These are phyloP conservation scores for Sardina pilchardus DNA, from an alignment of 2,113 vertebrate genomes.

Conservation along the genomic window DNA sequence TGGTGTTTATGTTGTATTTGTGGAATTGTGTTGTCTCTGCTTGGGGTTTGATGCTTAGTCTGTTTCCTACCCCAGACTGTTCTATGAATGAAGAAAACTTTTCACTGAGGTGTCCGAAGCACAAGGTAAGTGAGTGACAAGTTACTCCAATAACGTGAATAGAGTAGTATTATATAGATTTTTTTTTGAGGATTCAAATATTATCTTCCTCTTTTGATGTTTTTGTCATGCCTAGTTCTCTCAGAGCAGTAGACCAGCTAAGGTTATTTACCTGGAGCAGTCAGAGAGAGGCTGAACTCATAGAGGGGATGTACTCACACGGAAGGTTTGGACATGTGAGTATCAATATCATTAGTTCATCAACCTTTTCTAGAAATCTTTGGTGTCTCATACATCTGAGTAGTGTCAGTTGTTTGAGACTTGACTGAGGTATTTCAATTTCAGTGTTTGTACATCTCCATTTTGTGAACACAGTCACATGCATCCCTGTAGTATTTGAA, in stretches of 20 bases:
- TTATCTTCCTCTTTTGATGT: background rate
- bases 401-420: background rate
- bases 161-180: background rate
- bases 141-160: conserved; percentile 33
- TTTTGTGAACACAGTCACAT: background rate
- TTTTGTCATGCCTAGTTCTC: conserved; percentile 55
- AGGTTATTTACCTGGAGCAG: conserved; percentile 72
- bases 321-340: conserved; percentile 62
- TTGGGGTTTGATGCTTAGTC: conserved; percentile 23
- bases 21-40: background rate
- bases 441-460: background rate
- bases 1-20: background rate
- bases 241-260: conserved; percentile 68
- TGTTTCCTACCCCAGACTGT: conserved; percentile 79
- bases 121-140: conserved; percentile 88
- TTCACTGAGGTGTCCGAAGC: conserved; percentile 98
- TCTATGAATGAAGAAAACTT: conserved; percentile 98
- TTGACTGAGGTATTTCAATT: background rate
- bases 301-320: conserved; percentile 43
- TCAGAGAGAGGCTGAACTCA: conserved; percentile 77
- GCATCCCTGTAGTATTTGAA: background rate
- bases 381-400: background rate
- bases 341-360: conserved; percentile 19
- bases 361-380: no score
- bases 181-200: background rate